Base-by-base conservation (phyloP, 2,113 vertebrate species). In the Mobula hypostoma region DNA sequence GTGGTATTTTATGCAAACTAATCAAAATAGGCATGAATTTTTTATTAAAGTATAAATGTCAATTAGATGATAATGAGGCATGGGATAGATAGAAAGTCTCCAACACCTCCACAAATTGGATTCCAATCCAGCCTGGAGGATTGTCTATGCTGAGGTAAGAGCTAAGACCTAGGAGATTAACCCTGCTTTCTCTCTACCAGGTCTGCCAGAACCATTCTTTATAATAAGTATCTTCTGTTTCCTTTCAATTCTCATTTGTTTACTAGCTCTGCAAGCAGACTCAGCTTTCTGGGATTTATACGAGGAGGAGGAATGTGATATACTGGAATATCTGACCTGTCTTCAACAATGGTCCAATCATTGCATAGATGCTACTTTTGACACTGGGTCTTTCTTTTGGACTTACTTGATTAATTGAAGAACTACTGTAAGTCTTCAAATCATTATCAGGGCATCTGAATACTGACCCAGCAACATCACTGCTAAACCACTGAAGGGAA, bases 51-150 rank as follows among this genome's bases (percentile, higher is more conserved):
- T 68, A 36, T 90, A 68, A 66, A 68, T 90, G 85, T 90, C 85
- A 90, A 90, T 90, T 90, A 90, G 85, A 68, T 90, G 85, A 15
- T 90, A 90, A 90, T 90, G 61, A 90, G 61, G 61, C 85, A 68
- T n/a, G 58, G 61, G 61, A 68, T 90, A 14, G 61, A 17, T 90
- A 66, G n/a, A 17, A 66, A 90, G 58, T 32, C 29, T 17, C 85
- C 61, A 66, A 68, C n/a, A 90, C 14, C n/a, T 90, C 63, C 61
- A 66, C 61, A 90, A 90, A 66, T 29, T 66, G 61, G 61, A 66
- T 68, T 90, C 29, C 40, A 68, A 90, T 32, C 29, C 85, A 88
- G 29, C 27, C 29, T 14, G 29, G 29, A 68, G 85, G 17, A 90
- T 5, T 7, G 14, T 15, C 61, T 6, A 7, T 15, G 9, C 14